Base-by-base conservation (phyloP, 2,113 vertebrate species). In the Prionailurus bengalensis region DNA sequence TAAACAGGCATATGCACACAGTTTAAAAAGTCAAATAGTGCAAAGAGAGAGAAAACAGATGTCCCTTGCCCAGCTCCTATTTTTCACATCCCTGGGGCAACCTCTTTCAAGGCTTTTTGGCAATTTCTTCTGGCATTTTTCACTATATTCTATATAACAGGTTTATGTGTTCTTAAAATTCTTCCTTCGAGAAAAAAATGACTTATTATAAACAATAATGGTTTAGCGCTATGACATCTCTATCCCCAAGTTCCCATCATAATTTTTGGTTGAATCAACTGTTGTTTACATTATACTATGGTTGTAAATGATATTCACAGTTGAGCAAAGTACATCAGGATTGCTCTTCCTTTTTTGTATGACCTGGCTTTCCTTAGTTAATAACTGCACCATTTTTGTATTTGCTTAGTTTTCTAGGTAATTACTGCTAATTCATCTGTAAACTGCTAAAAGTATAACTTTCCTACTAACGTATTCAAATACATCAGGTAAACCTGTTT, bases 301-400 rank as follows among this genome's bases (percentile, higher is more conserved):
- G 42, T 39, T 84, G 3, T 95, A 93, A 95, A 76, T 89, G 95
- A 95, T 74, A 82, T 36, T 74, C 71, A 94, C 12, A 90, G n/a
- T 7, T 82, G 3, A 90, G 21, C 85, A 91, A 94, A 66, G 55
- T 9, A 51, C 7, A 83, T 61, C 25, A 15, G 39, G 7, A 70
- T 39, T 84, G 88, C 27, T 74, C 27, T 74, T 79, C 31, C 17
- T 33, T 95, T 89, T 85, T n/a, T 51, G 66, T 48, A 25, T 48
- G 68, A 39, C 5, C 58, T 79, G 25, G 74, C 19, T 89, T 89
- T 95, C 76, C 58, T 89, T 78, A 87, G 66, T 79, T 90, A 95
- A 83, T 79, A 94, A 53, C 4, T 51, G 19, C 3, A 74, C 42
- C 42, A 82, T 84, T 90, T 96, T 71, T 93, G 21, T 42, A 79